Percentiles rank a stretch among this genome's conserved stretches.
Evolutionary conservation across 1,140 invertebrate genomes (phyloP).

Genomic region (Stegodyphus mimosarum): DNA sequence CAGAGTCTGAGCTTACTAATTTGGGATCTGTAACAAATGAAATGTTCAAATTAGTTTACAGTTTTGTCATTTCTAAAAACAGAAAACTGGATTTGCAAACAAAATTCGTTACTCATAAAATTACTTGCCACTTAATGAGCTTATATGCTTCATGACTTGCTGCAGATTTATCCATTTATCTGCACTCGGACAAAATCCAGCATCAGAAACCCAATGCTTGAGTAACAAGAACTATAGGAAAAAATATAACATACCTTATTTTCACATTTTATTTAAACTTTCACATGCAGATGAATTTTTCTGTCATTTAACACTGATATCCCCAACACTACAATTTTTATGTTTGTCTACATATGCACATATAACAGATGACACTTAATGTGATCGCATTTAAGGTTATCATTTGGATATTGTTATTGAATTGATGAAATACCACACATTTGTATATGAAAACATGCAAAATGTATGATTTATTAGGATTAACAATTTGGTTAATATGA

Average conservation of each 20-base stretch:
- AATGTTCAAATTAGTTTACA: background rate
- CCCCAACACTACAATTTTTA: no score
- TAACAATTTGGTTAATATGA: no score
- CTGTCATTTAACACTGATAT: no score
- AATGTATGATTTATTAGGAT: no score
- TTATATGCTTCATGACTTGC: conserved; percentile 56
- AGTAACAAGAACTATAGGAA: conserved; percentile 47
- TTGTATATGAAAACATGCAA: no score
- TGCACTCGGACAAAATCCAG: conserved; percentile 37
- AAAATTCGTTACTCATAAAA: background rate
- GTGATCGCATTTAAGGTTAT: no score
- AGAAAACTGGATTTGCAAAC: background rate
- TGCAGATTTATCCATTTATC: conserved; percentile 61
- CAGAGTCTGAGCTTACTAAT: conserved; percentile 25
- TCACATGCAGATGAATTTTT: no score
- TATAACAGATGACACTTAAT: no score
- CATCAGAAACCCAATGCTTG: conserved; percentile 59
- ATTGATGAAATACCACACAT: no score
- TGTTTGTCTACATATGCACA: no score
- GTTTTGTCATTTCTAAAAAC: background rate
- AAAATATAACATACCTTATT: background rate
- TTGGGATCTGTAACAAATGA: conserved; percentile 27
- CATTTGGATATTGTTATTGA: no score
- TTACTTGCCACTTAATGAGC: conserved; percentile 41
- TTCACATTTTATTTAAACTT: no score